Base-by-base conservation (phyloP, 2,113 vertebrate genomes). In the Grus americana region DNA sequence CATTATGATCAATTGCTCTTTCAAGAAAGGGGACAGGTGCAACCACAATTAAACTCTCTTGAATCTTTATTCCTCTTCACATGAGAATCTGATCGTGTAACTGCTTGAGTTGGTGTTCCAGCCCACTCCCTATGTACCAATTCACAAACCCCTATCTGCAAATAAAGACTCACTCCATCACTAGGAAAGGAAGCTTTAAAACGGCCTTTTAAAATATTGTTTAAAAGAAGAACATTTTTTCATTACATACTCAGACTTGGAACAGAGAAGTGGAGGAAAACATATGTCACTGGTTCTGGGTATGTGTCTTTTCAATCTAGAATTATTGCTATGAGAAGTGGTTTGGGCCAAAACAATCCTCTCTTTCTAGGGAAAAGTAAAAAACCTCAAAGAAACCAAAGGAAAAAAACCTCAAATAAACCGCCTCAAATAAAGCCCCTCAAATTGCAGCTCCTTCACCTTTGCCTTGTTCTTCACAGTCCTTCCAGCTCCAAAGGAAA, bases 371-470 rank as follows among this genome's bases (percentile, higher is more conserved):
- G 30, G 7, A 75, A 70, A 90, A 57, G 12, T 68, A 29, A 46
- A 72, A 63, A 54, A 38, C 4, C 23, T 47, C 38, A 47, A 36
- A 79, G 27, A 36, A 46, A 42, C 44, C 11, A 67, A 66, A 85
- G 15, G 18, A 24, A 59, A 68, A 65, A 27, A 27, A 6, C 26
- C 27, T 30, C 47, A 62, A 61, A 59, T 5, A 19, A 70, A 61
- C 47, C 0, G 0, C 1, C 14, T 57, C 29, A 75, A 78, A 83
- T 62, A 42, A 42, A 61, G 40, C 0, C 0, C 1, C 14, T 57
- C 29, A 75, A 78, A 83, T 62, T 67, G 18, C 46, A 84, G 29
- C 24, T 91, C 36, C 29, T 88, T 91, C n/a, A 74, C 55, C 46
- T 61, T 84, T 75, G 23, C 34, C 49, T 79, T 49, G 3, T 8